A percentile compares a stretch with the other conserved stretches of the same genome.
Evolutionary conservation across 2,888 invertebrate genomes (phyloP).

Genomic region (Rotaria sp.): DNA sequence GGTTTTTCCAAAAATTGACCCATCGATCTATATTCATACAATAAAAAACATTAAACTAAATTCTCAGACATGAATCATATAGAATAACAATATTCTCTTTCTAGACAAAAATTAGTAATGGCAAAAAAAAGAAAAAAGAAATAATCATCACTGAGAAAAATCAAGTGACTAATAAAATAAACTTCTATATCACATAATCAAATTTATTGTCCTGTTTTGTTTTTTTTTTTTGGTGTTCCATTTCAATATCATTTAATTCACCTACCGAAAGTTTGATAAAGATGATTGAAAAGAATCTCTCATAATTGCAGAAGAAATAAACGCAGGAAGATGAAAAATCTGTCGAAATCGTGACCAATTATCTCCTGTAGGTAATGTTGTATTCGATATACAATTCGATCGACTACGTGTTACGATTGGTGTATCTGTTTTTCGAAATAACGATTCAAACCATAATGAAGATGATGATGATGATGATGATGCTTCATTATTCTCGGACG

Average conservation of each 20-base stretch:
- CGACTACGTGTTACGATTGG: background rate
- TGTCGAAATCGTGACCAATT: background rate
- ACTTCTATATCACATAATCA: background rate
- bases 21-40: constrained; percentile 61
- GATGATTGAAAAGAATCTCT: background rate
- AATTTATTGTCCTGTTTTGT: background rate
- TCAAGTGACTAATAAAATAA: too few species aligned
- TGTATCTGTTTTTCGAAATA: background rate
- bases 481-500: background rate
- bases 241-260: background rate
- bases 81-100: too few species aligned
- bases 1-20: constrained; percentile 98
- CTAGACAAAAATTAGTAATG: background rate
- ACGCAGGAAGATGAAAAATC: background rate
- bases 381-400: background rate
- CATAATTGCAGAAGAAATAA: background rate
- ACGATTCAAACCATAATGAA: background rate
- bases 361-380: background rate
- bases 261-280: background rate
- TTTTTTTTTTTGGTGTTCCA: too few species aligned
- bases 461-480: background rate
- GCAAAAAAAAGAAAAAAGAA: background rate
- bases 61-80: background rate
- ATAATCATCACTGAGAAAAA: background rate
- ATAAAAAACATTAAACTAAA: background rate